Percentiles rank a stretch among this genome's conserved stretches.
phyloP scores from a whole-genome alignment of 1,140 invertebrate genomes.

The Drosophila baimaii region DNA sequence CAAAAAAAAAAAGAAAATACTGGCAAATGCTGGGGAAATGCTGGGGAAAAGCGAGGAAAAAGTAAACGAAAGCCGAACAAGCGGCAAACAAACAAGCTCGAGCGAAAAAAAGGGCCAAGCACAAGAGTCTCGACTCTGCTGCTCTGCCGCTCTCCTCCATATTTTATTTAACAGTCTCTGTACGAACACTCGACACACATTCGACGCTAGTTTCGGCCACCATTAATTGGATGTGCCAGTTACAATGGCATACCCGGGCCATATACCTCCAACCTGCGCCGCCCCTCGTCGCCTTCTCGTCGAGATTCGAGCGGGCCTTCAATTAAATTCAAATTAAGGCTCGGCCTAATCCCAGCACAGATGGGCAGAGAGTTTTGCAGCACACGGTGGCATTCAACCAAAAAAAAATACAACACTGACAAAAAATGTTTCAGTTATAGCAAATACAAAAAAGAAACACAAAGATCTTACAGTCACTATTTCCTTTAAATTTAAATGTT shows the following conservation, averaged over 20 bases:
- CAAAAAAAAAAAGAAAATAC: constrained; percentile 1
- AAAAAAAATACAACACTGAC: neutral
- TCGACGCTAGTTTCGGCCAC: constrained; percentile 75
- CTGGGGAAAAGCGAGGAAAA: constrained; percentile 53
- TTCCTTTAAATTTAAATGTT: neutral
- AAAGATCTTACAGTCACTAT: neutral
- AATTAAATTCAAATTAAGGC: constrained; percentile 81
- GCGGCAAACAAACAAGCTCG: constrained; percentile 63
- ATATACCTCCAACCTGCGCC: neutral
- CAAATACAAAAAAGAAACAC: neutral
- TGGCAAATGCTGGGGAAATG: neutral
- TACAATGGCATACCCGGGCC: constrained; percentile 48
- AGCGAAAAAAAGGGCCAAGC: constrained; percentile 65
- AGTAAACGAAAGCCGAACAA: constrained; percentile 51
- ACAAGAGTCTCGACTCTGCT: constrained; percentile 48
- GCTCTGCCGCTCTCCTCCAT: constrained; percentile 50
- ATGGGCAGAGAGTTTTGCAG: constrained; percentile 67
- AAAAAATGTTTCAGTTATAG: neutral
- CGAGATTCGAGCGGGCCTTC: constrained; percentile 51
- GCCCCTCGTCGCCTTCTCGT: neutral
- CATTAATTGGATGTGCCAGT: constrained; percentile 82
- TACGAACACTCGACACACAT: constrained; percentile 76
- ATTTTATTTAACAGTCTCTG: constrained; percentile 79
- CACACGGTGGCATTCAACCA: neutral
- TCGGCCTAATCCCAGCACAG: constrained; percentile 68